phyloP scores from a whole-genome alignment of 2,888 invertebrate genomes.

The Crepidodera aurea region DNA sequence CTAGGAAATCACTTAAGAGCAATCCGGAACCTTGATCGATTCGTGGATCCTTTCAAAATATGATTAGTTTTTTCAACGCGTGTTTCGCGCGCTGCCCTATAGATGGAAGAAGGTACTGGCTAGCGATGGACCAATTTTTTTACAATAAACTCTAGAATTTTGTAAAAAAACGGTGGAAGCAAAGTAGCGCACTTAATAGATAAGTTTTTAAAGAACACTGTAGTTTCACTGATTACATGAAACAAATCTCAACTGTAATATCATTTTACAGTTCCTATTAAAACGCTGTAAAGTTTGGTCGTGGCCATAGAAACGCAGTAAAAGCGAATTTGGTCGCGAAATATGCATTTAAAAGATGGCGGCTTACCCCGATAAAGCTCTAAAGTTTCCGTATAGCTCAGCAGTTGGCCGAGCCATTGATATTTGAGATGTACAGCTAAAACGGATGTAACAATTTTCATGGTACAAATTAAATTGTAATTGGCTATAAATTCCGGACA shows the following conservation, averaged over 20 bases:
- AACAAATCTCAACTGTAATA: not conserved
- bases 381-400: constrained; percentile 28
- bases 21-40: no score
- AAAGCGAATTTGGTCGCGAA: constrained; percentile 8
- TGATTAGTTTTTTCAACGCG: no score
- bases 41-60: no score
- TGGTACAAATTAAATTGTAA: constrained; percentile 35
- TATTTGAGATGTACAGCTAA: constrained; percentile 30
- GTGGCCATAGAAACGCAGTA: not conserved
- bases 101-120: no score
- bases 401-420: constrained; percentile 28
- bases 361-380: constrained; percentile 15
- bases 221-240: not conserved
- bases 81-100: no score
- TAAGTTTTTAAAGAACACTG: no score
- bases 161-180: no score
- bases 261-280: not conserved
- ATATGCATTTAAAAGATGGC: constrained; percentile 26
- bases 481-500: constrained; percentile 34
- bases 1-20: no score
- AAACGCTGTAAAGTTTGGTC: not conserved
- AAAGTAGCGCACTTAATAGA: no score
- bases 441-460: constrained; percentile 32
- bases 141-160: no score
- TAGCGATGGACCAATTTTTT: no score